Evolutionary conservation across 2,888 invertebrate species (phyloP), one percentile per base, ranked within the genome.

Genomic region (Calameuta filiformis): DNA sequence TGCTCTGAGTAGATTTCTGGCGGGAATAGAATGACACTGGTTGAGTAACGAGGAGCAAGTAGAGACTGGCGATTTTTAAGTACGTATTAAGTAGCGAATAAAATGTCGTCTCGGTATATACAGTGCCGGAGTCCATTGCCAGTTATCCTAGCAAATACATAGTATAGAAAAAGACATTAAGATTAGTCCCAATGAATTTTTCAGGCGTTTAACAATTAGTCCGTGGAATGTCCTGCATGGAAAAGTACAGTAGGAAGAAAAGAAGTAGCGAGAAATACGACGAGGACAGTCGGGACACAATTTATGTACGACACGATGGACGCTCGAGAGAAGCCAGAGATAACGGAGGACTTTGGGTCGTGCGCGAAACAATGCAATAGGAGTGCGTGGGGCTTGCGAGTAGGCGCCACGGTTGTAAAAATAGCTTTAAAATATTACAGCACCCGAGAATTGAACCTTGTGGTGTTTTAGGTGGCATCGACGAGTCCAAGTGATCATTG

Each of bases 391-490:
- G 81, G 79, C 75, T 80, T 83, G 84, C 82, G 80, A 81, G 40
- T 33, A 12, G 69, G 31, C 69, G 69, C 69, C 33, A 30, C 69
- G 86, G 40, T 15, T 40, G 85, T 85, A 81, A 87, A 87, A 87
- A 87, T 87, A 87, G 83, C 85, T 79, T 83, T 76, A 86, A 85
- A 87, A 85, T 86, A 87, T 87, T 87, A 87, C 86, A 85, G 85
- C 87, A 87, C 85, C 86, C 85, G 81, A 81, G 83, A 81, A 83
- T 82, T 81, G 85, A 35, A 34, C 80, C 77, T 34, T 69, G 73
- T 33, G 31, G 34, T 4, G 40, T 40, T 40, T 40, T 40, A 15
- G 40, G 40, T 40, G 40, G 40, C 40, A 40, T 40, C 6, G 40
- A 40, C 40, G 15, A 15, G 40, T 40, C 40, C 6, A 40, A 40